These are phyloP conservation scores for Etheostoma perlongum DNA, from an alignment of 2,797 vertebrate species.

Conservation along the genomic window DNA sequence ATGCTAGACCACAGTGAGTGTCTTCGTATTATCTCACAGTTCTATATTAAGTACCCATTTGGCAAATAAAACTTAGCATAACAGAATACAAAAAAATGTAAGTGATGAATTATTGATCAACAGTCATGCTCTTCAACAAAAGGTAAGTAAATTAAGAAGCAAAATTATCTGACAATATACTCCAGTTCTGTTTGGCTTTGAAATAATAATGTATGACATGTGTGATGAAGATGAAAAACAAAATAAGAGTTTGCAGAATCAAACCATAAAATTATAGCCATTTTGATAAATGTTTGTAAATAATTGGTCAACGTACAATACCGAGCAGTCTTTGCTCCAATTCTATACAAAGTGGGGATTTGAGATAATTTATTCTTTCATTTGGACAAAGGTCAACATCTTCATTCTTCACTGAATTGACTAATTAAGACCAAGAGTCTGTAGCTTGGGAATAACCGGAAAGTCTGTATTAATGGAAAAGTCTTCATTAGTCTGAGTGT, in stretches of 20 bases:
- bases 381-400: constrained; percentile 56
- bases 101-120: constrained; percentile 29
- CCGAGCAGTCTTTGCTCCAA: constrained; percentile 53
- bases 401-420: constrained; percentile 55
- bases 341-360: constrained; percentile 61
- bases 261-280: constrained; percentile 85
- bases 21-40: constrained; percentile 56
- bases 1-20: constrained; percentile 22
- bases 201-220: constrained; percentile 50
- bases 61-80: constrained; percentile 73
- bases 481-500: constrained; percentile 27
- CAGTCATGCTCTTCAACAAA: constrained; percentile 54
- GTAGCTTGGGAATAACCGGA: constrained; percentile 45
- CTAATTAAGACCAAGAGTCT: constrained; percentile 51
- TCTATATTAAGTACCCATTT: constrained; percentile 65
- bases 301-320: constrained; percentile 61
- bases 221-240: constrained; percentile 37
- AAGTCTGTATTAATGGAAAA: constrained; percentile 45
- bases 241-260: constrained; percentile 88
- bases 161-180: constrained; percentile 41
- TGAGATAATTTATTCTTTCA: constrained; percentile 61
- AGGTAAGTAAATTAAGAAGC: constrained; percentile 43
- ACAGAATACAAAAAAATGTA: constrained; percentile 31
- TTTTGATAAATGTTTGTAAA: constrained; percentile 77
- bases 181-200: constrained; percentile 65